phyloP scores from a whole-genome alignment of 1,140 invertebrate genomes.

The Frieseomelitta varia region DNA sequence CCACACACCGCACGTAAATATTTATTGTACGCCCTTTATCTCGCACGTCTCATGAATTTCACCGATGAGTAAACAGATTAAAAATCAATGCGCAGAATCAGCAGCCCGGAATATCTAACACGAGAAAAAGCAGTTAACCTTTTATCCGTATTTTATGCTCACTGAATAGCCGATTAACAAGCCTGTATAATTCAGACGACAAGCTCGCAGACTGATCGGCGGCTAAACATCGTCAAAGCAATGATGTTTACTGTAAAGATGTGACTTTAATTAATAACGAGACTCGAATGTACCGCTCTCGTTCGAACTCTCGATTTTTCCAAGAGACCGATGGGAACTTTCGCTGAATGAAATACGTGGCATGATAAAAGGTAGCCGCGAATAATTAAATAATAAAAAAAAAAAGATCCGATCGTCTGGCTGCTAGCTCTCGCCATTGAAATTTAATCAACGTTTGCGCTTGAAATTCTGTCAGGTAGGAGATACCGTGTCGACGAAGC shows the following conservation, averaged over 20 bases:
- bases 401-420: background rate
- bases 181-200: background rate
- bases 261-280: too few relatives aligned
- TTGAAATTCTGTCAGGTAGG: background rate
- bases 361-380: background rate
- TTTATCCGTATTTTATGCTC: conserved; percentile 5
- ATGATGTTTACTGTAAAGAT: background rate
- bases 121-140: conserved; percentile 9
- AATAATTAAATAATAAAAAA: conserved; percentile 4
- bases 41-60: background rate
- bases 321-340: background rate
- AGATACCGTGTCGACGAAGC: background rate
- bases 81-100: background rate
- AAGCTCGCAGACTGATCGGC: background rate
- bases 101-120: background rate
- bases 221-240: background rate
- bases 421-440: background rate
- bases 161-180: conserved; percentile 17
- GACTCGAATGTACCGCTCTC: background rate
- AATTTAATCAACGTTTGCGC: conserved; percentile 12
- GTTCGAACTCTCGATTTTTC: background rate
- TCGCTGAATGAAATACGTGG: too few relatives aligned
- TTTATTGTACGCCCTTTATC: background rate
- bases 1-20: background rate
- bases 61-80: background rate